Evolutionary conservation across 2,113 vertebrate species (phyloP).

Genomic region (Oxyura jamaicensis): DNA sequence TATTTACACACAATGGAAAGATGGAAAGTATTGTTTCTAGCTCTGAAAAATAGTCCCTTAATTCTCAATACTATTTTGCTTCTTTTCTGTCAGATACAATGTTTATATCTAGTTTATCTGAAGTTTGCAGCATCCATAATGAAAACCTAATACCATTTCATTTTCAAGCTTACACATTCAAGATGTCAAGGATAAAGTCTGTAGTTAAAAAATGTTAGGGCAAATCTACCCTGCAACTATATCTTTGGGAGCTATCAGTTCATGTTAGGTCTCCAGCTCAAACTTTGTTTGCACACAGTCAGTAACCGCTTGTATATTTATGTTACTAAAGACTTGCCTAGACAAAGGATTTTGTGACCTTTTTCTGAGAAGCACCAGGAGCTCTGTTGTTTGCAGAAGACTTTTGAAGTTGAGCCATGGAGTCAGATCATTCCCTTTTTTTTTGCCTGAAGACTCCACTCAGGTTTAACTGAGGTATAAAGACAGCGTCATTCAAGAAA

Average conservation of each 20-base stretch:
- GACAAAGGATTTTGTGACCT: conserved; percentile 33
- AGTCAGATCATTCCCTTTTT: not conserved
- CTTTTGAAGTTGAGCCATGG: conserved; percentile 14
- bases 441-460: not conserved
- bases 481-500: not conserved
- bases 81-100: not conserved
- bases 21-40: not conserved
- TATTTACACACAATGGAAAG: not conserved
- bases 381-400: conserved; percentile 43
- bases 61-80: not conserved
- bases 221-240: not conserved
- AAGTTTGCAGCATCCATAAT: not conserved
- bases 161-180: not conserved
- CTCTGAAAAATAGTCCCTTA: not conserved
- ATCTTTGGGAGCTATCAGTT: not conserved
- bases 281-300: not conserved
- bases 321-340: conserved; percentile 1
- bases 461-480: not conserved
- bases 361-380: not conserved
- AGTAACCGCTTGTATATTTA: not conserved
- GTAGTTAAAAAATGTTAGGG: not conserved
- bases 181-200: not conserved
- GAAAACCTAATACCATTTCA: not conserved
- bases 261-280: not conserved
- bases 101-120: not conserved